phyloP scores from a whole-genome alignment of 2,113 vertebrate species.

The Syngnathoides biaculeatus region DNA sequence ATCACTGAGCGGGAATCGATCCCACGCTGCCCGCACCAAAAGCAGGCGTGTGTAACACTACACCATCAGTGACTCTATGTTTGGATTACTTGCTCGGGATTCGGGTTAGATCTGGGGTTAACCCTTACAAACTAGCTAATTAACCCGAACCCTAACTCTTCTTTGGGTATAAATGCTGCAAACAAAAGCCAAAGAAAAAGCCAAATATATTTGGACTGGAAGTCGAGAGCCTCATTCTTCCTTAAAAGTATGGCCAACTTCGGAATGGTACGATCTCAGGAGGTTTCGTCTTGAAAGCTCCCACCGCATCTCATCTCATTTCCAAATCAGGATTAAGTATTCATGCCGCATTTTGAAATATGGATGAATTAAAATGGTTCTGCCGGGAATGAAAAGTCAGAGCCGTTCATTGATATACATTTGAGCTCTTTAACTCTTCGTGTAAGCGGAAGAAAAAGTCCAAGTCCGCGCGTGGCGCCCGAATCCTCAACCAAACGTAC shows the following conservation, averaged over 20 bases:
- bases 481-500: conserved; percentile 1
- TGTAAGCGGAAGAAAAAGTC: not conserved
- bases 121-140: too few relatives aligned
- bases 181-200: not conserved
- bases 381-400: not conserved
- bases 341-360: conserved; percentile 6
- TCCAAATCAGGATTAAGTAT: conserved; percentile 6
- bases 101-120: too few relatives aligned
- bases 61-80: too few relatives aligned
- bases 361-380: conserved; percentile 1
- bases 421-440: not conserved
- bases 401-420: not conserved
- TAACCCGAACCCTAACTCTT: too few relatives aligned
- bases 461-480: not conserved
- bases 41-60: too few relatives aligned
- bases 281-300: not conserved
- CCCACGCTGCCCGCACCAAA: too few relatives aligned
- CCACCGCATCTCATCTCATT: not conserved
- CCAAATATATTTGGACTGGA: not conserved
- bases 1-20: too few relatives aligned
- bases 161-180: not conserved
- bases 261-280: not conserved
- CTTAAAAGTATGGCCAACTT: not conserved
- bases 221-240: not conserved
- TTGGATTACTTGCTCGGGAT: too few relatives aligned